These are phyloP conservation scores for Phataginus tricuspis DNA, from an alignment of 2,797 vertebrate species.

Conservation along the genomic window DNA sequence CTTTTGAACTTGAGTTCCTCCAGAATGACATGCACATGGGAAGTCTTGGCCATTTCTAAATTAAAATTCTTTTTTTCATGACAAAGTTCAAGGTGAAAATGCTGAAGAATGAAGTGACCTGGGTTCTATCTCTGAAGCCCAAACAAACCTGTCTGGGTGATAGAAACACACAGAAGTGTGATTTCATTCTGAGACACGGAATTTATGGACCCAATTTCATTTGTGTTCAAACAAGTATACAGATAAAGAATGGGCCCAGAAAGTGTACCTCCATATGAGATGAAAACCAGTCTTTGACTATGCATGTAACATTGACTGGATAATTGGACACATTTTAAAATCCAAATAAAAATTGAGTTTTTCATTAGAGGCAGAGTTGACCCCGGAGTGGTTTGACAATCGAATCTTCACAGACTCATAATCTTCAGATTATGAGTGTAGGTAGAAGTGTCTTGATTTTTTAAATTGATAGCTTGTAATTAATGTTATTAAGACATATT, in stretches of 20 bases:
- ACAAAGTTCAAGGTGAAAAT: constrained; percentile 33
- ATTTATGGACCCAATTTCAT: constrained; percentile 58
- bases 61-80: neutral
- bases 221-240: constrained; percentile 61
- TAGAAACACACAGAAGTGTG: constrained; percentile 56
- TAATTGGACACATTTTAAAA: constrained; percentile 84
- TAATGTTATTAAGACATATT: constrained; percentile 72
- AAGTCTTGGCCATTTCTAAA: constrained; percentile 39
- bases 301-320: constrained; percentile 78
- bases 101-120: neutral
- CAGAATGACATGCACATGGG: neutral
- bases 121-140: constrained; percentile 60
- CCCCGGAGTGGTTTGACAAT: constrained; percentile 76
- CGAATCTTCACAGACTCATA: constrained; percentile 66
- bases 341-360: constrained; percentile 85
- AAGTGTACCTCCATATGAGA: constrained; percentile 65
- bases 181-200: constrained; percentile 64
- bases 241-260: constrained; percentile 53
- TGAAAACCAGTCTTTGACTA: constrained; percentile 82
- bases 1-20: neutral
- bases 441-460: constrained; percentile 73
- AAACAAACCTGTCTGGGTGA: constrained; percentile 64
- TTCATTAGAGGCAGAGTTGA: constrained; percentile 75
- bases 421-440: constrained; percentile 66
- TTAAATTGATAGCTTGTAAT: constrained; percentile 70